phyloP scores from a whole-genome alignment of 2,797 vertebrate genomes.

The Gobio occitaniae region DNA sequence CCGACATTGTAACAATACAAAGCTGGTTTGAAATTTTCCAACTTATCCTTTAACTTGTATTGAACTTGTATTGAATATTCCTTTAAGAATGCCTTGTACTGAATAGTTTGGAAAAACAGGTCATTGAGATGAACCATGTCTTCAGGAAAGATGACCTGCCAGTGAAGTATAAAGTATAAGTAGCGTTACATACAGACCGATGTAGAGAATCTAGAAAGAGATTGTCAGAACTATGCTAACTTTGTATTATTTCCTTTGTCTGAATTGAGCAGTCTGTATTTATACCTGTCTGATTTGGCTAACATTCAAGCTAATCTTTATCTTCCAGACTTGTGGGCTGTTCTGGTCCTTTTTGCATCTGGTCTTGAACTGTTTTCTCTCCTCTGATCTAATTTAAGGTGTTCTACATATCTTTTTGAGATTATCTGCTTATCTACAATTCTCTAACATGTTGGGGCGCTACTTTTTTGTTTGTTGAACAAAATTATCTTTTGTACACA shows the following conservation, averaged over 20 bases:
- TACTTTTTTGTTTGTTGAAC: neutral
- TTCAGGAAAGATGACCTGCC: neutral
- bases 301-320: neutral
- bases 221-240: slow-evolving; percentile 6
- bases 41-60: neutral
- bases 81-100: neutral
- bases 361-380: slow-evolving; percentile 9
- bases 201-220: too few relatives aligned
- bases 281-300: slow-evolving; percentile 5
- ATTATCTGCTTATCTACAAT: slow-evolving; percentile 15
- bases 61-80: neutral
- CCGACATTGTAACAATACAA: neutral
- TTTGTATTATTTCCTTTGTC: neutral
- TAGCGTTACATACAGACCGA: neutral
- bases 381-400: slow-evolving; percentile 24
- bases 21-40: neutral
- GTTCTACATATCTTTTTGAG: slow-evolving; percentile 3
- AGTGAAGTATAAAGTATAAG: neutral
- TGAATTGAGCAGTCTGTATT: neutral
- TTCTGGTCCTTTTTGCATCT: slow-evolving; percentile 10
- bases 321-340: slow-evolving; percentile 16
- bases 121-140: neutral
- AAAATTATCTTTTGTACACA: neutral
- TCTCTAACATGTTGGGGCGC: neutral
- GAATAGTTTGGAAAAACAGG: slow-evolving; percentile 48